Evolutionary conservation across 2,113 vertebrate species (phyloP).

Genomic region (crab-eating macaque (Macaca fascicularis)): DNA sequence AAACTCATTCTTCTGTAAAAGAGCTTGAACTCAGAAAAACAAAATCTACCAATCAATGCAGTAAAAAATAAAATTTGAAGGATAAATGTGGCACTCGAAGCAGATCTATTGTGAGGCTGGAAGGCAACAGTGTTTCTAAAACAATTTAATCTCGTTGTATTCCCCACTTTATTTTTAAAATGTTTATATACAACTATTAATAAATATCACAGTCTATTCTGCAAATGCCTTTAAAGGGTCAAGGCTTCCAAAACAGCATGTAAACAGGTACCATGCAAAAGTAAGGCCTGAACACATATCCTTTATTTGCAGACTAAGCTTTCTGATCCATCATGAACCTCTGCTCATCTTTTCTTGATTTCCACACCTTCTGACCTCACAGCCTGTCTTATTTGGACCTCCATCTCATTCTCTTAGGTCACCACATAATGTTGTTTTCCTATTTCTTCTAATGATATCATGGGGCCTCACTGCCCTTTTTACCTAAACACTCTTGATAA

Average conservation of each 20-base stretch:
- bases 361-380: background rate
- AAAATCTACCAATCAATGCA: background rate
- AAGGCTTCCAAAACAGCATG: background rate
- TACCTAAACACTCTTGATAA: background rate
- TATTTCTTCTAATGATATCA: background rate
- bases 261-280: background rate
- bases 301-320: background rate
- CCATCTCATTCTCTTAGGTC: background rate
- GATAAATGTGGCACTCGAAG: background rate
- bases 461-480: background rate
- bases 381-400: background rate
- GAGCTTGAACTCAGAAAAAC: background rate
- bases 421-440: background rate
- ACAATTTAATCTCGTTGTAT: background rate
- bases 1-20: background rate
- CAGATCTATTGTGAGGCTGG: background rate
- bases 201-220: background rate
- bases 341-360: background rate
- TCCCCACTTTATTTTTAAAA: background rate
- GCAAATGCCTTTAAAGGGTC: background rate
- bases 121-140: background rate
- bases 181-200: background rate
- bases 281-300: background rate
- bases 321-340: background rate
- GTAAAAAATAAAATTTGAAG: background rate